Percentiles rank a stretch among this genome's conserved stretches.
phyloP scores from a whole-genome alignment of 2,113 vertebrate species.

The Spea bombifrons region DNA sequence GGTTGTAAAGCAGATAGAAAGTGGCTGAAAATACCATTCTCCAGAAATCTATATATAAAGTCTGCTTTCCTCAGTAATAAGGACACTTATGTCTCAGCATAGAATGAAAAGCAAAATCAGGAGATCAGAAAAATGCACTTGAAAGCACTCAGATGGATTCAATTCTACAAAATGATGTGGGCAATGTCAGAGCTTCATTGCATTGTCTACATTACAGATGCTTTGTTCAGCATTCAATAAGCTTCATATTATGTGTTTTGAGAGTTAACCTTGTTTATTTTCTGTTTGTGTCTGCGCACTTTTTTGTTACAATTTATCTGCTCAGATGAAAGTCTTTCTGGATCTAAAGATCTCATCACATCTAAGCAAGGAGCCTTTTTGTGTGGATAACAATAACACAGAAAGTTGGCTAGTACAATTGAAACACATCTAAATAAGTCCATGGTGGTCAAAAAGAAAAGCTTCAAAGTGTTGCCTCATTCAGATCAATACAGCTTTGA shows the following conservation, averaged over 20 bases:
- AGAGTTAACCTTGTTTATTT: conserved; percentile 28
- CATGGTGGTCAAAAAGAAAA: background rate
- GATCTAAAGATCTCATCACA: conserved; percentile 24
- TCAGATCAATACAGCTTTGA: no score
- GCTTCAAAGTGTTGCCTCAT: background rate
- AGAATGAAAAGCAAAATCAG: conserved; percentile 53
- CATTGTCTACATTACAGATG: conserved; percentile 54
- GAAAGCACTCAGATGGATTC: conserved; percentile 52
- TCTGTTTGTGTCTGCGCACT: conserved; percentile 21
- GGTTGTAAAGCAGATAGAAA: background rate
- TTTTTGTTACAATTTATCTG: conserved; percentile 32
- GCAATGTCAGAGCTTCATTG: conserved; percentile 48
- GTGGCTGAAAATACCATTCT: no score
- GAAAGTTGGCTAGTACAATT: no score
- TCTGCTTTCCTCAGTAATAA: conserved; percentile 34
- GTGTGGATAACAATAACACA: no score
- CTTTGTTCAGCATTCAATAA: conserved; percentile 55
- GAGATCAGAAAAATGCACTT: conserved; percentile 53
- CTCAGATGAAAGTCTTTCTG: conserved; percentile 16
- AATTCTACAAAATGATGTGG: conserved; percentile 49
- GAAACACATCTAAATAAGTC: no score
- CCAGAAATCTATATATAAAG: background rate
- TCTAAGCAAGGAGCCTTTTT: conserved; percentile 1
- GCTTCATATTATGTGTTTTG: conserved; percentile 26
- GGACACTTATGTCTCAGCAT: conserved; percentile 22